Evolutionary conservation across 1,140 invertebrate species (phyloP).

Genomic region (Tribolium madens): DNA sequence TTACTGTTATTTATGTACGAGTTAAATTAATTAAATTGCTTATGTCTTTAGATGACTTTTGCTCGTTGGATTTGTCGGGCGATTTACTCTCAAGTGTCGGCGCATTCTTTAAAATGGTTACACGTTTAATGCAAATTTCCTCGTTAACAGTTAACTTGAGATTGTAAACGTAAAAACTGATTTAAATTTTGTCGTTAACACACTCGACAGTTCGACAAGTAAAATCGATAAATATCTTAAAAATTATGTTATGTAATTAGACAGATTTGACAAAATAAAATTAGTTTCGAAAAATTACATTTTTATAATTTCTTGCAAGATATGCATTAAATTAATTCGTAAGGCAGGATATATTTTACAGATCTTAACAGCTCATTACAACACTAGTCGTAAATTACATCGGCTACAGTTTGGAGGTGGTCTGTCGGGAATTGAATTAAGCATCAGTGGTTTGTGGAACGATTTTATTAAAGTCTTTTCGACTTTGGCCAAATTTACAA

Average conservation of each 20-base stretch:
- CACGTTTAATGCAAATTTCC: neutral
- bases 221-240: too few relatives aligned
- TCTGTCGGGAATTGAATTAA: neutral
- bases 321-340: neutral
- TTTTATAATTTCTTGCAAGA: too few relatives aligned
- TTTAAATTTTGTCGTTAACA: too few relatives aligned
- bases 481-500: too few relatives aligned
- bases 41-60: constrained; percentile 1
- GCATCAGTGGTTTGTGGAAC: neutral
- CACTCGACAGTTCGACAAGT: neutral
- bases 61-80: constrained; percentile 1
- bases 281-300: too few relatives aligned
- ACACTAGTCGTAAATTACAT: neutral
- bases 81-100: neutral
- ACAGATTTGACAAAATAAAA: too few relatives aligned
- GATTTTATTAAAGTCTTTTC: neutral
- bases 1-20: constrained; percentile 14
- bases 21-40: constrained; percentile 26
- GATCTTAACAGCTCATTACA: neutral
- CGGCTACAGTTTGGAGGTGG: neutral
- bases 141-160: neutral
- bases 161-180: neutral
- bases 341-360: neutral
- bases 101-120: neutral
- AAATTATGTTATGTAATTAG: too few relatives aligned